These are phyloP conservation scores for Squalus acanthias DNA, from an alignment of 2,797 vertebrate species.

Conservation along the genomic window DNA sequence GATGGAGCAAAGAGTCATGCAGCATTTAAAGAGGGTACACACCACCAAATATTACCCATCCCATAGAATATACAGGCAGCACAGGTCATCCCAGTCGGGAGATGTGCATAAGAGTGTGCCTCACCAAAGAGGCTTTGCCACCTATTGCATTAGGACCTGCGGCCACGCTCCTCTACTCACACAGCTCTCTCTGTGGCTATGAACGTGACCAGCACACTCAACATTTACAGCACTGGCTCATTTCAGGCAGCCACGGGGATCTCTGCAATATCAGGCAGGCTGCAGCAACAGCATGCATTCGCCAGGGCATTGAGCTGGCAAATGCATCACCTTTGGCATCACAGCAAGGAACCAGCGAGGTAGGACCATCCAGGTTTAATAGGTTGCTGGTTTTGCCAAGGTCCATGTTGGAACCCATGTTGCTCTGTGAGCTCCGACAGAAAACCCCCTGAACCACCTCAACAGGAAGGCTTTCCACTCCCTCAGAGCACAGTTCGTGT, in stretches of 20 bases:
- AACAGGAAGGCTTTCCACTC: background rate
- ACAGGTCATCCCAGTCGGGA: too few relatives aligned
- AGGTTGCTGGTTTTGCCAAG: background rate
- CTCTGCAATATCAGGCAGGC: background rate
- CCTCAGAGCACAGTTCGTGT: background rate
- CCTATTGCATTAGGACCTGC: background rate
- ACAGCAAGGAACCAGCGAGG: background rate
- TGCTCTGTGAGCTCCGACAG: background rate
- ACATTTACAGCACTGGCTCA: background rate
- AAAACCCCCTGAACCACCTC: background rate
- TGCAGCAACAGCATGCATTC: background rate
- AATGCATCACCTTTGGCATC: background rate
- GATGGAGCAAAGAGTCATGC: background rate
- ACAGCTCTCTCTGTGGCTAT: background rate
- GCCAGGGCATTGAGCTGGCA: background rate
- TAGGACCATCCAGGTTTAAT: background rate
- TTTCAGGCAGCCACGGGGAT: background rate
- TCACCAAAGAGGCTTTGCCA: background rate
- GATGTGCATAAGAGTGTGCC: too few relatives aligned
- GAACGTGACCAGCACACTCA: background rate
- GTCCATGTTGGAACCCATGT: background rate
- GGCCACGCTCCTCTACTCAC: background rate
- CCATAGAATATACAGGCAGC: background rate
- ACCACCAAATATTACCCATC: background rate
- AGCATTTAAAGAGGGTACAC: background rate